These are phyloP conservation scores for Saxidomus purpurata DNA, from an alignment of 1,140 invertebrate species.

Conservation along the genomic window DNA sequence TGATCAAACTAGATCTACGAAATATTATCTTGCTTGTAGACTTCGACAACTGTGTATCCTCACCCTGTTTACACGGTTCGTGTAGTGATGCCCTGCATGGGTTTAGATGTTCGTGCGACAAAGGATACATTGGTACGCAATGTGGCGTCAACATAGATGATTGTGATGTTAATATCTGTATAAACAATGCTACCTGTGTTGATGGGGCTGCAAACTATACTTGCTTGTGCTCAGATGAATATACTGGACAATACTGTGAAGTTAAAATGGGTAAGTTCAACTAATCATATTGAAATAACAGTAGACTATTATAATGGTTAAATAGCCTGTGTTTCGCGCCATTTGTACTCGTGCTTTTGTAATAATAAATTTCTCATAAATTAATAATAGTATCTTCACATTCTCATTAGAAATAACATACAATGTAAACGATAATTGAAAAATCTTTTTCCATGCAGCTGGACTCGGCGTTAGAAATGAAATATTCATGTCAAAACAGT, in stretches of 20 bases:
- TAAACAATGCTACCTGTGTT: conserved; percentile 69
- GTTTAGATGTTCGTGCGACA: conserved; percentile 91
- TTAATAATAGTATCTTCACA: too few species aligned
- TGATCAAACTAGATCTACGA: neutral
- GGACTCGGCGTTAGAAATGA: too few species aligned
- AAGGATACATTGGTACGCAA: conserved; percentile 97
- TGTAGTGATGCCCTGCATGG: conserved; percentile 72
- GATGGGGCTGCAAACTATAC: conserved; percentile 2
- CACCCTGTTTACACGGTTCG: conserved; percentile 79
- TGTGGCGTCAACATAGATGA: conserved; percentile 94
- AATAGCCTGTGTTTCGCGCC: too few species aligned
- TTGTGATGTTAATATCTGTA: conserved; percentile 57
- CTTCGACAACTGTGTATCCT: conserved; percentile 76
- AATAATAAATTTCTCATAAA: too few species aligned
- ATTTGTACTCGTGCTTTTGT: too few species aligned
- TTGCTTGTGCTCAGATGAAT: conserved; percentile 96
- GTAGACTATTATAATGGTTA: too few species aligned
- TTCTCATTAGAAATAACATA: too few species aligned
- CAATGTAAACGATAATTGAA: too few species aligned
- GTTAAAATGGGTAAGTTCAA: conserved; percentile 84
- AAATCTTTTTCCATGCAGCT: too few species aligned
- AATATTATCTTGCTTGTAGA: conserved; percentile 52
- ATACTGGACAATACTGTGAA: conserved; percentile 91
- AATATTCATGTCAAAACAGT: too few species aligned
- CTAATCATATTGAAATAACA: too few species aligned